Base-by-base conservation (phyloP, 2,888 invertebrate genomes). In the Pristionchus mayeri region DNA sequence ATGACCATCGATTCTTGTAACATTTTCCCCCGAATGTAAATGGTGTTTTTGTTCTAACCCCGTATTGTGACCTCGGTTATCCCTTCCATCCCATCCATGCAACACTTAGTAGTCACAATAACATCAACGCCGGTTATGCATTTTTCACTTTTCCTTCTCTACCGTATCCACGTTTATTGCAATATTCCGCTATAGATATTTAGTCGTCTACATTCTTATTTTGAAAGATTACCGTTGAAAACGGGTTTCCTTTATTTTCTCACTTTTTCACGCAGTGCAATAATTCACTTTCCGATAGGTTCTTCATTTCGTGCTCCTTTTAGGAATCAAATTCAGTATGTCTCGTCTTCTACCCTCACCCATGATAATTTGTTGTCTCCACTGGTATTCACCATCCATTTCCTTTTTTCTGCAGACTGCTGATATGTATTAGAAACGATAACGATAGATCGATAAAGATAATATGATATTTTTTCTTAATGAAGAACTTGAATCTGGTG, bases 261-360 rank as follows among this genome's bases (percentile, higher is more conserved):
- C 71, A 71, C 71, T 63, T 71, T 37, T 63, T 71, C 9, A 21
- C 37, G 21, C 40, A 71, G 71, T 71, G 71, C 71, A 71, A 71
- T 71, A 40, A 71, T 71, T 71, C 71, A 37, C 71, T 71, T 71
- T 71, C 40, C 67, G 40, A 40, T 71, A 71, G 71, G 71, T 71
- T 63, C 40, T 71, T 71, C n/a, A 37, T 40, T 44, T 40, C 13
- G 37, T n/a, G 18, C 40, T 71, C n/a, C 9, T n/a, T 44, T 40
- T 71, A 71, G 71, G 71, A 37, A 44, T 71, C 4, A n/a, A 71
- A 71, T 71, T n/a, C 37, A n/a, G n/a, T 71, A n/a, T 71, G 71
- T 40, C 44, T 11, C 37, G 3, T 44, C 30, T 63, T 63, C 30
- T 16, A 11, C 27, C 24, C 40, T 40, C 44, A 71, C 71, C 71